Base-by-base conservation (phyloP, 2,888 invertebrate genomes). In the Poecilobothrus nobilitatus region DNA sequence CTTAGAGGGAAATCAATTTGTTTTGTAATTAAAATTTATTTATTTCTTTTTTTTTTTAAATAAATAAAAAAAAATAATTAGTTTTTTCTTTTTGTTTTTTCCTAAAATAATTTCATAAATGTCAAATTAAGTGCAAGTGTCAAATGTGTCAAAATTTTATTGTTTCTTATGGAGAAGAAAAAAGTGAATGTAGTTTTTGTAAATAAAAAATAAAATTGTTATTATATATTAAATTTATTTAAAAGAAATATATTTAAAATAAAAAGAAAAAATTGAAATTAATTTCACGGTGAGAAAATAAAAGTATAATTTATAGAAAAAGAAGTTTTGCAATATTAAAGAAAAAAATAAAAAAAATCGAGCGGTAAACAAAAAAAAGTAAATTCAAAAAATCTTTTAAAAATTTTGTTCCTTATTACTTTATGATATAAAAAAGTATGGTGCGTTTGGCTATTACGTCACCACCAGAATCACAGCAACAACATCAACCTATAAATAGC, bases 401-500 rank as follows among this genome's bases (percentile, higher is more conserved):
- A 71, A 66, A 68, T 67, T 65, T n/a, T 18, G 53, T 53, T 53
- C 18, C 53, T 53, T 53, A 53, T 53, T 18, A 53, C 15, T 53
- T 72, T 68, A 27, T 62, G 34, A 37, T 74, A 67, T 44, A 70
- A 72, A n/a, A 27, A 72, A 78, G 76, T 70, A 81, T 81, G 81
- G 81, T 81, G 75, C 81, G 80, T 75, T 75, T 80, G 76, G 79
- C 77, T 74, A 79, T 77, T 74, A 74, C 78, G 66, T 74, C 78
- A 74, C 71, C 79, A 73, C 66, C 71, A 76, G 70, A 75, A 67
- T 74, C 77, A 71, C 76, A 75, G 66, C 71, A 76, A 69, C 68
- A 74, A 68, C 67, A 71, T 34, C 68, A 70, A 67, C 7, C 18
- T 2, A 53, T 53, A 18, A 53, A 53, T 53, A 53, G 53, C 53